These are phyloP conservation scores for Tryphoninae sp. DNA, from an alignment of 2,888 invertebrate species.

Conservation along the genomic window DNA sequence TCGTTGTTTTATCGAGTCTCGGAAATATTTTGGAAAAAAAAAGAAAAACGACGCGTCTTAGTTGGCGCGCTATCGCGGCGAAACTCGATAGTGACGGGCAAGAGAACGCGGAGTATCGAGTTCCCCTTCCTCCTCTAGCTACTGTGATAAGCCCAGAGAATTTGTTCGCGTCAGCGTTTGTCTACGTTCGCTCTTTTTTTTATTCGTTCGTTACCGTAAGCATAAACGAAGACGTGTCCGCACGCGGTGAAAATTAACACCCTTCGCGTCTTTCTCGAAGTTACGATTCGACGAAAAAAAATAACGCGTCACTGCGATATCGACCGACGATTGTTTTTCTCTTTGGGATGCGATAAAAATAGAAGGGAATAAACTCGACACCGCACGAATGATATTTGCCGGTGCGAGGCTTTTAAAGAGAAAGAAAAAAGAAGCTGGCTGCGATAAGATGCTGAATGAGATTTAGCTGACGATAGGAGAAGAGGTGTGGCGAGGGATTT, in stretches of 20 bases:
- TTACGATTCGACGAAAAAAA: background rate
- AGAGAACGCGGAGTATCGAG: background rate
- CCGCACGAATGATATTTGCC: background rate
- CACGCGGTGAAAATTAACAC: slow-evolving; percentile 43
- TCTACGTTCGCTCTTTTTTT: slow-evolving; percentile 32
- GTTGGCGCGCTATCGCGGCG: slow-evolving; percentile 6
- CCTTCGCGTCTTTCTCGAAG: background rate
- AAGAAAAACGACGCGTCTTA: background rate
- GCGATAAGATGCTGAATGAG: background rate
- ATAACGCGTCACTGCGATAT: background rate
- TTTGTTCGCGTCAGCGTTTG: slow-evolving; percentile 32
- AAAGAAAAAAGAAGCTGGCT: background rate
- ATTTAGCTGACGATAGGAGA: slow-evolving; percentile 18
- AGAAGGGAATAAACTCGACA: slow-evolving; percentile 5
- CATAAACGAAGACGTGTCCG: slow-evolving; percentile 19
- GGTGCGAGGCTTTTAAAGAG: background rate
- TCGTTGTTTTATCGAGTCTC: background rate
- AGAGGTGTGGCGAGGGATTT: background rate
- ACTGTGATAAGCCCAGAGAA: slow-evolving; percentile 13
- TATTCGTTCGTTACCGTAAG: slow-evolving; percentile 22
- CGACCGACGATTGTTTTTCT: background rate
- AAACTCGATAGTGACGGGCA: slow-evolving; percentile 37
- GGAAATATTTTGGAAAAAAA: background rate
- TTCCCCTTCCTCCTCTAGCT: background rate
- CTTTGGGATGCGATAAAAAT: background rate